Evolutionary conservation across 2,888 invertebrate genomes (phyloP), one percentile per base, ranked within the genome.

Genomic region (Falcaria lacertinaria): DNA sequence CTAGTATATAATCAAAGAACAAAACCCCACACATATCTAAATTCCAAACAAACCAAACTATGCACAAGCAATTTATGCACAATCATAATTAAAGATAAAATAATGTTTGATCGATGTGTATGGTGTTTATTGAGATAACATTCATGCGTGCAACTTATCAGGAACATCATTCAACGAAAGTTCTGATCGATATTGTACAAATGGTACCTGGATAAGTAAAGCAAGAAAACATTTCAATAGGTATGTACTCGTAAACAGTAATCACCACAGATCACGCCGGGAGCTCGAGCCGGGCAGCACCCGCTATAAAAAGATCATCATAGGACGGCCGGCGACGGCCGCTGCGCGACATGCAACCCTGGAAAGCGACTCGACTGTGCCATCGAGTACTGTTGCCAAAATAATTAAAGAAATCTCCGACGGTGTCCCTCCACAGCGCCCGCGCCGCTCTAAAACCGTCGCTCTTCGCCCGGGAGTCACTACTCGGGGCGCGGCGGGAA

Each of bases 381-480:
- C 88, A 89, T 82, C 87, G 82, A 80, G 88, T 89, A 88, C 89
- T 90, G 90, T 91, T 93, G 93, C 93, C 93, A 93, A 93, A 93
- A 93, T 93, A 92, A 93, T 93, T 93, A 92, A 92, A 92, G 92
- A 91, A 93, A 92, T 91, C 91, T 90, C 90, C 89, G 89, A 78
- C 87, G 82, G 79, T 89, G 90, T 90, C 88, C 84, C 88, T 92
- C 90, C 91, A 90, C 74, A 69, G 90, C 91, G 89, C 90, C 89
- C 90, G 90, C 90, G 89, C 90, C 89, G 89, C 88, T 84, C 89
- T 89, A 89, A 87, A 89, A 88, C 76, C 87, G 89, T 89, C 88
- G 86, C 89, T 88, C 89, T 88, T 80, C 74, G 84, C 90, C 89
- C 91, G 90, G 90, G 89, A 88, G 90, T 90, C 81, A 68, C 73